Evolutionary conservation across 2,888 invertebrate genomes (phyloP).

Genomic region (Tubulanus polymorphus): DNA sequence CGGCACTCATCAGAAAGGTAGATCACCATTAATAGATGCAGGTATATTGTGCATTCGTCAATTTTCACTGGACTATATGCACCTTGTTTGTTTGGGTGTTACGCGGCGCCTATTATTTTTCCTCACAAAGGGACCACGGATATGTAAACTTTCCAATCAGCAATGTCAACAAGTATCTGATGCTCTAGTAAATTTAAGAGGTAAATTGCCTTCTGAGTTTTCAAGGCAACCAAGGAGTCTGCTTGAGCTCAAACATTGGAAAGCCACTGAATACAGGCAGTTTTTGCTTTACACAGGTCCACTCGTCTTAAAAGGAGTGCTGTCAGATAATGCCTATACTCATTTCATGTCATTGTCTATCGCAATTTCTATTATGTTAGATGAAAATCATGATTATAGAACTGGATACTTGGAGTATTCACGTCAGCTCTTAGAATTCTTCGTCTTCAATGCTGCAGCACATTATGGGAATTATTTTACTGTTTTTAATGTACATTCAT

Average conservation of each 20-base stretch:
- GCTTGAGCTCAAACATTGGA: slow-evolving; percentile 30
- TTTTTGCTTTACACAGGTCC: slow-evolving; percentile 33
- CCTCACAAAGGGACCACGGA: slow-evolving; percentile 24
- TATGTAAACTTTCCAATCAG: slow-evolving; percentile 11
- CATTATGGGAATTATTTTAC: slow-evolving; percentile 20
- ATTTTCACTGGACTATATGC: slow-evolving; percentile 28
- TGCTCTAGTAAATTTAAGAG: slow-evolving; percentile 5
- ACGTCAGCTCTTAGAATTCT: slow-evolving; percentile 12
- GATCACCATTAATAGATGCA: slow-evolving; percentile 14
- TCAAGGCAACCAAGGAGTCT: slow-evolving; percentile 29
- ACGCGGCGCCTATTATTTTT: slow-evolving; percentile 29
- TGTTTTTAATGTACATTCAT: slow-evolving; percentile 18
- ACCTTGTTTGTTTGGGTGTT: slow-evolving; percentile 40
- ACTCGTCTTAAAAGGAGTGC: slow-evolving; percentile 11
- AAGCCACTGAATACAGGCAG: slow-evolving; percentile 35
- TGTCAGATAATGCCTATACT: slow-evolving; percentile 10
- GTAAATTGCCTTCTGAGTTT: slow-evolving; percentile 28
- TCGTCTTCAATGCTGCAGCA: slow-evolving; percentile 9
- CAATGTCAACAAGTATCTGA: slow-evolving; percentile 13
- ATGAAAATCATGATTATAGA: slow-evolving; percentile 5
- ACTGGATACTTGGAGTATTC: slow-evolving; percentile 15
- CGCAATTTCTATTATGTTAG: slow-evolving; percentile 13
- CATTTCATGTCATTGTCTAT: slow-evolving; percentile 18
- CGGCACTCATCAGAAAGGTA: slow-evolving; percentile 12
- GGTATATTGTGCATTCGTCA: slow-evolving; percentile 9